Evolutionary conservation across 2,113 vertebrate genomes (phyloP), one percentile per base, ranked within the genome.

Genomic region (Girardinichthys multiradiatus): DNA sequence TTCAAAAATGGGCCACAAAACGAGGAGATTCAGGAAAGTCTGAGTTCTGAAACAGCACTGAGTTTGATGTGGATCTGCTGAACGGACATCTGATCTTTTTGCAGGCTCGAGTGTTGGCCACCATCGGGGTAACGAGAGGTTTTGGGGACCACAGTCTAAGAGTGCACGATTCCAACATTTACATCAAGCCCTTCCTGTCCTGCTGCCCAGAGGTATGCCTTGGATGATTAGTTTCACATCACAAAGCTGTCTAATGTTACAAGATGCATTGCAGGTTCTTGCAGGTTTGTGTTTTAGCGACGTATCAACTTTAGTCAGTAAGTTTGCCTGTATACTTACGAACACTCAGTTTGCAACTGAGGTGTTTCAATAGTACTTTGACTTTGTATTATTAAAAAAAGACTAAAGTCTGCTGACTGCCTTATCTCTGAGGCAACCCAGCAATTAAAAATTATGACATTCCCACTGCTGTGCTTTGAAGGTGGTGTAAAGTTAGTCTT

Each of bases 101-200:
- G 31, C 84, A 99, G 98, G 97, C 98, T 69, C 96, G 98, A 2
- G 96, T 99, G 70, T 92, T 99, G 96, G 98, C 98, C 33, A 99
- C 98, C 70, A 98, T 99, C 68, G 98, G 97, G 24, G 97, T 99
- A 81, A 98, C 98, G 1, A 92, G 98, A 87, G 97, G 98, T 70
- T 95, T 99, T 2, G 97, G 98, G 39, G 97, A 99, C 90, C 97
- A 99, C 74, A 97, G 96, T 67, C 93, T 99, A 64, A 99, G 97
- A 92, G 98, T 99, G 66, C 97, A 98, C 0, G 97, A 98, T 89
- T 99, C 98, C 31, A 98, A 97, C 91, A 97, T 99, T 94, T 96
- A 95, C 89, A 99, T 99, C 84, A 99, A 99, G 76, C 98, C 97
- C 30, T 99, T 99, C 92, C 94, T 99, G 75, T 99, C 97, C 77